These are phyloP conservation scores for Typhlomys cinereus DNA, from an alignment of 2,113 vertebrate species.

Conservation along the genomic window DNA sequence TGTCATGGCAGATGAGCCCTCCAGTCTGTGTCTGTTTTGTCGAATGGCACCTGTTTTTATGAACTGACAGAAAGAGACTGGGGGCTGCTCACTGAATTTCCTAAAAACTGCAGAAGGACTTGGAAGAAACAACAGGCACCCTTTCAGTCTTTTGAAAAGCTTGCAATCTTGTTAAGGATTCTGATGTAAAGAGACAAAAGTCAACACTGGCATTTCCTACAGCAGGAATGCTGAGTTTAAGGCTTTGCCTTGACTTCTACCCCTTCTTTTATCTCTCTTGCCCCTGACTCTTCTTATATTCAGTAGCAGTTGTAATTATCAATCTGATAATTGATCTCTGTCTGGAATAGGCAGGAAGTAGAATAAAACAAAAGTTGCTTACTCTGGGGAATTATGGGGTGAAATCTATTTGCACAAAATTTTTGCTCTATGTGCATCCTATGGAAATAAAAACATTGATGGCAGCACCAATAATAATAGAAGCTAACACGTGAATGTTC, in stretches of 20 bases:
- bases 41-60: neutral
- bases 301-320: neutral
- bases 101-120: neutral
- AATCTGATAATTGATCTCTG: conserved; percentile 33
- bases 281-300: neutral
- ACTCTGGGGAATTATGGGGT: neutral
- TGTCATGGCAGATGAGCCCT: too few relatives aligned
- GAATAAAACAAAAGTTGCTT: neutral
- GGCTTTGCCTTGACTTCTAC: neutral
- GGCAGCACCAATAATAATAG: neutral
- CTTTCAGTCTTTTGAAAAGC: neutral
- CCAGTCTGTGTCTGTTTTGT: too few relatives aligned
- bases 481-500: too few relatives aligned
- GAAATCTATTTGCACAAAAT: neutral
- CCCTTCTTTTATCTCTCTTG: neutral
- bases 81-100: neutral
- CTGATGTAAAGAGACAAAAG: neutral
- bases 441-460: neutral
- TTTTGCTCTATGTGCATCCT: neutral
- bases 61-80: neutral
- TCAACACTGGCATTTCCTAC: neutral
- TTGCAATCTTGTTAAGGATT: neutral
- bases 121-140: neutral
- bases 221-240: neutral
- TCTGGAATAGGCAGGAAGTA: conserved; percentile 21